Evolutionary conservation across 2,113 vertebrate genomes (phyloP), one percentile per base, ranked within the genome.

Genomic region (Gasterosteus aculeatus): DNA sequence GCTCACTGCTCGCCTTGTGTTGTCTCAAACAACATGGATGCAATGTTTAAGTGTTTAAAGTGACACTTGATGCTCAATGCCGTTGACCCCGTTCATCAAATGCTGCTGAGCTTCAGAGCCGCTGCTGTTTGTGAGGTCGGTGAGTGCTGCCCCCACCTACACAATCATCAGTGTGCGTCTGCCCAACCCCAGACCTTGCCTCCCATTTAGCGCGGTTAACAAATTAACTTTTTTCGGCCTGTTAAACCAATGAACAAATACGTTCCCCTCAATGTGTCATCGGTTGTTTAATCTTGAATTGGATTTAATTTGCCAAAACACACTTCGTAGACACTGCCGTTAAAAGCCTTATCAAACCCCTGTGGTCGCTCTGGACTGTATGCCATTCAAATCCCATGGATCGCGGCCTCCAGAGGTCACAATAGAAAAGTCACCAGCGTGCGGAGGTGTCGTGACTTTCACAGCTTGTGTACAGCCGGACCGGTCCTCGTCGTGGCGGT

Each of bases 131-230:
- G 57, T 63, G 79, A 68, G 69, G 59, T 70, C 42, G 64, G 49
- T 29, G 59, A 41, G 49, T 1, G 69, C 85, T 87, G 80, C 88
- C 85, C 75, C 60, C 87, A 79, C 80, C 60, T 72, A 71, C 83
- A 88, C 86, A 89, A 88, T 88, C 88, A 88, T 88, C 88, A 84
- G 81, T 81, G 81, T 88, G 85, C 89, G 44, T 57, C 68, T 54
- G 54, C 58, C 62, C 59, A 44, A 86, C 81, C 84, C 51, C 68
- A 82, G 53, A 69, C 75, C 77, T 89, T 80, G 72, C 64, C 83
- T 84, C 75, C 86, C 74, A 77, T 74, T 86, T 79, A 77, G 72
- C 29, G 58, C 38, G 22, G 75, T 86, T 90, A 87, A 87, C 75
- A 83, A 75, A 86, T 90, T 78, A 85, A 88, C 83, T 80, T 72